These are phyloP conservation scores for Gastrophysa polygoni DNA, from an alignment of 2,888 invertebrate genomes.

Conservation along the genomic window DNA sequence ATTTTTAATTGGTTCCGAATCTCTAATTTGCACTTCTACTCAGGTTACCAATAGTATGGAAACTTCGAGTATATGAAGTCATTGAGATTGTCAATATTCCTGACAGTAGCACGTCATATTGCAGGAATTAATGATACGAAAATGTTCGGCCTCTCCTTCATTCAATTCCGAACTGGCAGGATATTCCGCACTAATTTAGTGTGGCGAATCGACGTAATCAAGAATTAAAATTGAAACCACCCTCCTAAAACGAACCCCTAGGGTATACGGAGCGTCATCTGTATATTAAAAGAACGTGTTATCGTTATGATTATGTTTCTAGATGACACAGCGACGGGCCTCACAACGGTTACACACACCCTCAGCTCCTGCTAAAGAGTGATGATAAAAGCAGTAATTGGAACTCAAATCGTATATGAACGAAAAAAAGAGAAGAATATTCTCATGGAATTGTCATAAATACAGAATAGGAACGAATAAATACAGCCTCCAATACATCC, in stretches of 20 bases:
- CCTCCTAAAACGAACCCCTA: constrained; percentile 12
- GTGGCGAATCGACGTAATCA: constrained; percentile 1
- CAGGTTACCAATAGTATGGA: no score
- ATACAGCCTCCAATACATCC: no score
- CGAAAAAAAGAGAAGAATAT: neutral
- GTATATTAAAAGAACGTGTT: constrained; percentile 34
- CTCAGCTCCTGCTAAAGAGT: neutral
- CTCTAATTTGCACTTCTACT: no score
- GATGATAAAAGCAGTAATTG: neutral
- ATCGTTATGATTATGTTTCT: constrained; percentile 33
- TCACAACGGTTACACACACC: constrained; percentile 1
- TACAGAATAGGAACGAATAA: no score
- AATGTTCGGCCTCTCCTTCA: neutral
- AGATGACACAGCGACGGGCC: neutral
- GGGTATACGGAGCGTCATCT: constrained; percentile 31
- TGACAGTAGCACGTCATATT: neutral
- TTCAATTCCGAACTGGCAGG: neutral
- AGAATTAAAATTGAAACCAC: constrained; percentile 1
- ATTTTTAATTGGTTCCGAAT: no score
- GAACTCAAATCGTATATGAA: neutral
- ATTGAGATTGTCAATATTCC: neutral
- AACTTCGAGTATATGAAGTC: no score
- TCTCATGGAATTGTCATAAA: neutral
- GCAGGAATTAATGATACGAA: neutral
- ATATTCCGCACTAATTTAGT: constrained; percentile 1